Percentiles rank a stretch among this genome's conserved stretches.
These are phyloP conservation scores for Triplophysa tibetana DNA, from an alignment of 2,113 vertebrate genomes.

Conservation along the genomic window DNA sequence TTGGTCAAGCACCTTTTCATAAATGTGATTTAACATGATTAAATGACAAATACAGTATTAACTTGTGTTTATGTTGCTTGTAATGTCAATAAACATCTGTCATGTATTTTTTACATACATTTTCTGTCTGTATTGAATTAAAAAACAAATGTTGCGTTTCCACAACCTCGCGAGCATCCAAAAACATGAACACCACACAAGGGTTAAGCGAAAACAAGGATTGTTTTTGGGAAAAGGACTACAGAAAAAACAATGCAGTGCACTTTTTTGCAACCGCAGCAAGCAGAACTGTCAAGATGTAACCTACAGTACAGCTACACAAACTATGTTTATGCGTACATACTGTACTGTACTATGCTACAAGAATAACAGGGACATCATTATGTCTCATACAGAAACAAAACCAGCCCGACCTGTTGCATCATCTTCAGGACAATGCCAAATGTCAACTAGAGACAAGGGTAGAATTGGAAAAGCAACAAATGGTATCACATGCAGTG, in stretches of 20 bases:
- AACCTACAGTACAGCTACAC: background rate
- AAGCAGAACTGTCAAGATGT: background rate
- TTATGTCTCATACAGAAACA: slow-evolving; percentile 31
- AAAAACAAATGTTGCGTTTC: too few species aligned
- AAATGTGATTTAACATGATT: too few species aligned
- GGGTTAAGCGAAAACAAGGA: background rate
- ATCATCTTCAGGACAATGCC: slow-evolving; percentile 74
- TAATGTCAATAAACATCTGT: too few species aligned
- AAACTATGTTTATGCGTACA: background rate
- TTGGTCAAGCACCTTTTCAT: too few species aligned
- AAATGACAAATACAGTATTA: too few species aligned
- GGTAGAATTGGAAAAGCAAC: slow-evolving; percentile 37
- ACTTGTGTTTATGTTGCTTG: too few species aligned
- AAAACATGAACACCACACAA: too few species aligned
- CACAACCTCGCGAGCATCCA: too few species aligned
- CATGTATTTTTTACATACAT: too few species aligned
- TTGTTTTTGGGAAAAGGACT: background rate
- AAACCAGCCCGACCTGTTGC: slow-evolving; percentile 73
- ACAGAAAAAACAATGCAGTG: background rate
- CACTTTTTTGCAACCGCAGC: background rate
- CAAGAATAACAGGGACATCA: background rate
- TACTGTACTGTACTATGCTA: background rate
- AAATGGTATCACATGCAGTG: background rate
- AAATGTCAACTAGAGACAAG: slow-evolving; percentile 68
- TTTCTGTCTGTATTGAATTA: too few species aligned